Base-by-base conservation (phyloP, 1,140 invertebrate species). In the Drosophila repleta region DNA sequence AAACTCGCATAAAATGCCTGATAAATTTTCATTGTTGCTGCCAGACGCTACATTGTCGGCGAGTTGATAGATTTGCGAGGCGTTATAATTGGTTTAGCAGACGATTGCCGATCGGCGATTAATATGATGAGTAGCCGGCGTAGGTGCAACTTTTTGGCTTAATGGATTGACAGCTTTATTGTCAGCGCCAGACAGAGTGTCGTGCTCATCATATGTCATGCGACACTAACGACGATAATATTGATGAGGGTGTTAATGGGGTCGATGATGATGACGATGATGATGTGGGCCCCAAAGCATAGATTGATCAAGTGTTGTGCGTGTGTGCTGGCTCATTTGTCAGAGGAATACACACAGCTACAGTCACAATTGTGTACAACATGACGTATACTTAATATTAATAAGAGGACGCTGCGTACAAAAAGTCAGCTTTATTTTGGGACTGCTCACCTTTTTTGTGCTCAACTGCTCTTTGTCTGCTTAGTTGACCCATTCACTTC, bases 11-110 rank as follows among this genome's bases (percentile, higher is more conserved):
- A 69, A 75, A 78, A 67, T 74, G 77, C 43, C 29, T 74, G 70
- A 85, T 81, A 85, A 69, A 81, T 63, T 87, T 78, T 87, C 67
- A 85, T 85, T 87, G 74, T 74, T 66, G 66, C 52, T 41, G 15
- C 41, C 60, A 37, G 66, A 41, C 53, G 51, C 45, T 24, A 49
- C 56, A 53, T 51, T 45, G 52, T 20, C 32, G 64, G 29, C 29
- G 29, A 29, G 37, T 69, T 78, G 81, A 85, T 78, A 66, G 48
- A 76, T 74, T 64, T 62, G 53, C 58, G 61, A 20, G 17, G 35
- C 51, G 17, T 7, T 49, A 73, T 74, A 74, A 74, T 74, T 74
- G 65, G 52, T 69, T 68, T 69, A 68, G 57, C 37, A 15, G 24
- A 7, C 26, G 24, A 26, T 6, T 53, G 18, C 15, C 18, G 49